Conservation (phyloP, 1,140 invertebrate genomes). For the Papilio machaon region DNA sequence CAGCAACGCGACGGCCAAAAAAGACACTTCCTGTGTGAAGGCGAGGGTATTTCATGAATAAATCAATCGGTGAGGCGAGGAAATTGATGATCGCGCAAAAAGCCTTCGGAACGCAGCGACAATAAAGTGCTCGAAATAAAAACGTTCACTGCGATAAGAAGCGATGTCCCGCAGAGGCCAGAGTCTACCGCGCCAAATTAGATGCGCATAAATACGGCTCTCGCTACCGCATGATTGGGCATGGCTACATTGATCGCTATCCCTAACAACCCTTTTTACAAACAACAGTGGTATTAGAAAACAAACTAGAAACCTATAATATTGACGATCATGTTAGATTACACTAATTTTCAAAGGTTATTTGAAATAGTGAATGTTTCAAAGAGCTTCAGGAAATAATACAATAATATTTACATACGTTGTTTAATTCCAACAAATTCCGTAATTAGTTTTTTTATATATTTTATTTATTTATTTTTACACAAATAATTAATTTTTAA, state of each 20-base stretch:
- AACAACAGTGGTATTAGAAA: conserved; percentile 14
- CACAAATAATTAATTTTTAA: not conserved
- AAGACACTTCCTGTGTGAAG: conserved; percentile 78
- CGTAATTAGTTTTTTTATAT: not conserved
- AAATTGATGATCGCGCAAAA: conserved; percentile 80
- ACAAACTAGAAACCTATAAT: not conserved
- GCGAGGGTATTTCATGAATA: conserved; percentile 78
- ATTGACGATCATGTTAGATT: not conserved
- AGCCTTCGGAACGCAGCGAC: conserved; percentile 69
- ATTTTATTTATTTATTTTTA: too few species aligned
- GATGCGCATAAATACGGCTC: conserved; percentile 77
- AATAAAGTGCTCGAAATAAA: conserved; percentile 79
- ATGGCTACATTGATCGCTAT: conserved; percentile 21
- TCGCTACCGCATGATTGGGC: conserved; percentile 39
- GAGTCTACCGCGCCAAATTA: conserved; percentile 67
- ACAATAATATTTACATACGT: too few species aligned
- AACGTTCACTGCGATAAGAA: conserved; percentile 71
- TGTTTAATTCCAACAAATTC: not conserved
- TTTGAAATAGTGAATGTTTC: not conserved
- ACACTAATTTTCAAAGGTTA: not conserved
- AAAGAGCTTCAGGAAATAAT: not conserved
- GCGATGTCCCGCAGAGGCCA: conserved; percentile 61
- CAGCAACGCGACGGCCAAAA: conserved; percentile 71
- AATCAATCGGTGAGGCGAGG: conserved; percentile 78
- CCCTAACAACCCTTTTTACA: conserved; percentile 21